These are phyloP conservation scores for Accipiter virgatus DNA, from an alignment of 2,113 vertebrate genomes.

Conservation along the genomic window DNA sequence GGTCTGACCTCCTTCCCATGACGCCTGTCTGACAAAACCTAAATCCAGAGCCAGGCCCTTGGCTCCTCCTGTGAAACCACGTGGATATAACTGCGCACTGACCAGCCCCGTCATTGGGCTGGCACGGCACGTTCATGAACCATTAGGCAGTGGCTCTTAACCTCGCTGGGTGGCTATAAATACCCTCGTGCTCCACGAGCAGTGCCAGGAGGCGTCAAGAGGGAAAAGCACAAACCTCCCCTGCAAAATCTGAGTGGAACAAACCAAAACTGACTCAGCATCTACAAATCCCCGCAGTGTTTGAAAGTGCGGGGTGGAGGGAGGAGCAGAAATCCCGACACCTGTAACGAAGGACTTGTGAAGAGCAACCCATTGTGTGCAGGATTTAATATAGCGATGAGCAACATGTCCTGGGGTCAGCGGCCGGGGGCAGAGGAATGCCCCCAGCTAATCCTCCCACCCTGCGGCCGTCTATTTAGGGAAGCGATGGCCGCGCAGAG, in stretches of 20 bases:
- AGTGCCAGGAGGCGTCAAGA: neutral
- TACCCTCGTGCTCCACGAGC: neutral
- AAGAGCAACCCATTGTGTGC: neutral
- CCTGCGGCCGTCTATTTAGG: conserved; percentile 19
- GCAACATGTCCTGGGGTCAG: neutral
- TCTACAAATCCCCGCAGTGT: neutral
- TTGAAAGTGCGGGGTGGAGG: neutral
- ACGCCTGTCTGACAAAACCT: neutral
- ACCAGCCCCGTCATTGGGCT: neutral
- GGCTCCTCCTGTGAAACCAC: neutral
- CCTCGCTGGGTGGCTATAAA: neutral
- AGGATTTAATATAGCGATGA: neutral
- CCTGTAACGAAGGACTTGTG: neutral
- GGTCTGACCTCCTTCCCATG: neutral
- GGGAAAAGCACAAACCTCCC: neutral
- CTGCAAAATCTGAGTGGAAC: neutral
- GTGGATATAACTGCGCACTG: neutral
- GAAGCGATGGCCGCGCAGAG: neutral
- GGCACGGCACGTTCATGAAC: neutral
- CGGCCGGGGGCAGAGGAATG: neutral
- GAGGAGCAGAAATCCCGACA: neutral
- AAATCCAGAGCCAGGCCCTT: neutral
- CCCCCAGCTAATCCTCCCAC: conserved; percentile 12
- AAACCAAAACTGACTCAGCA: too few species aligned
- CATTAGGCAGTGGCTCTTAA: neutral